Base-by-base conservation (phyloP, 2,113 vertebrate species). In the Caranx melampygus region DNA sequence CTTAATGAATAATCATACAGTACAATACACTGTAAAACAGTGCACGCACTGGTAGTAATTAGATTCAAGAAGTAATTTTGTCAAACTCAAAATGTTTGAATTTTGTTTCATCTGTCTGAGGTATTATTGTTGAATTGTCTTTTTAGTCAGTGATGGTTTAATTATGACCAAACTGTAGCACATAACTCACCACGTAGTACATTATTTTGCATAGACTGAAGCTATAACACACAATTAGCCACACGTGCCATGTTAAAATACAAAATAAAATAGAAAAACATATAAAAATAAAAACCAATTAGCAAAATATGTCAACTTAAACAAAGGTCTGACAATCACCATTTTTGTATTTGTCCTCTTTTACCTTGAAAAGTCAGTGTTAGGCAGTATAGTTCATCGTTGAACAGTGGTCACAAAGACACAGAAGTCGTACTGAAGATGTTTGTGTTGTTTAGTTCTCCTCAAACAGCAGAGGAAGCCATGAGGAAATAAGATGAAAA, bases 191-290 rank as follows among this genome's bases (percentile, higher is more conserved):
- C 13, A 52, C 20, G 37, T 13, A 42, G 9, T 72, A 7, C 8
- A 37, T 67, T 72, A 57, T 59, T 63, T 20, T 47, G 37, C 9
- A 49, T 40, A 58, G 47, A 72, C 21, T 57, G 37, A 60, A 51
- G 60, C 42, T 37, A 34, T 69, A 54, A 78, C 81, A 78, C 79
- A 78, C 45, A 75, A 55, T 78, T 75, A 47, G n/a, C 37, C 18
- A 16, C 33, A 20, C 16, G 21, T 31, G 65, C 61, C 42, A 26
- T 26, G 26, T 26, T 26, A 26, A 26, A 26, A 26, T 26, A 1
- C 26, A 26, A 26, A 26, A 26, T 26, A 26, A 26, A 26, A 26
- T 26, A 26, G 26, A 26, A 26, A 26, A 26, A 26, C 26, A 26
- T 26, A 26, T 26, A 26, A 26, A 26, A 26, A 26, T 26, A 26